phyloP scores from a whole-genome alignment of 1,140 invertebrate genomes.

The Sinonovacula constricta region DNA sequence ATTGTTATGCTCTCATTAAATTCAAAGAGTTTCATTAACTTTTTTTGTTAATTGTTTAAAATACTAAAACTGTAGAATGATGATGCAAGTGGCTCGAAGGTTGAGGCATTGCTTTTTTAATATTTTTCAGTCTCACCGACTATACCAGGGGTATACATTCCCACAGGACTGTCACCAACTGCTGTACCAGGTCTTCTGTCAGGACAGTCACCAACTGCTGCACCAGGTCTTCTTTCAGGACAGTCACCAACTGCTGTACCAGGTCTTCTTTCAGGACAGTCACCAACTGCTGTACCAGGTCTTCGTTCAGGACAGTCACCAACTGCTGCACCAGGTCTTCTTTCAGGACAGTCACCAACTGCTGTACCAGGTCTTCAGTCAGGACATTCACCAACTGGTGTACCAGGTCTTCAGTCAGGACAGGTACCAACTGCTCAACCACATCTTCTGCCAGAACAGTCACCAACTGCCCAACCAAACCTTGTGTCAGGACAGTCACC shows the following conservation, averaged over 20 bases:
- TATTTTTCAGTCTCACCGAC: too few relatives aligned
- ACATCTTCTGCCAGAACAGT: conserved; percentile 5
- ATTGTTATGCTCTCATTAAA: too few relatives aligned
- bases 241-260: conserved; percentile 10
- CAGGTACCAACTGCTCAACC: conserved; percentile 38
- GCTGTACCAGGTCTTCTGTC: neutral
- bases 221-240: conserved; percentile 2
- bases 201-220: neutral
- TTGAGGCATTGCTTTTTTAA: too few relatives aligned
- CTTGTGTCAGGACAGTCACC: neutral
- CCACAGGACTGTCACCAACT: neutral
- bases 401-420: conserved; percentile 21
- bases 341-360: conserved; percentile 3
- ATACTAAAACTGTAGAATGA: too few relatives aligned
- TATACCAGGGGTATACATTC: neutral
- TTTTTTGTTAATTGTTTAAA: too few relatives aligned
- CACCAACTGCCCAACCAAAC: conserved; percentile 26
- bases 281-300: conserved; percentile 31
- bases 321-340: conserved; percentile 16
- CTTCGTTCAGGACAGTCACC: conserved; percentile 2
- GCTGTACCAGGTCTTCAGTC: neutral
- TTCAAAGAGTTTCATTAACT: too few relatives aligned
- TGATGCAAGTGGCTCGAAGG: too few relatives aligned
- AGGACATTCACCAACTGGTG: conserved; percentile 19
- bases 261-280: neutral